A percentile compares a stretch with the other conserved stretches of the same genome.
Conservation (phyloP, 2,888 invertebrate genomes). For the Merodon equestris region DNA sequence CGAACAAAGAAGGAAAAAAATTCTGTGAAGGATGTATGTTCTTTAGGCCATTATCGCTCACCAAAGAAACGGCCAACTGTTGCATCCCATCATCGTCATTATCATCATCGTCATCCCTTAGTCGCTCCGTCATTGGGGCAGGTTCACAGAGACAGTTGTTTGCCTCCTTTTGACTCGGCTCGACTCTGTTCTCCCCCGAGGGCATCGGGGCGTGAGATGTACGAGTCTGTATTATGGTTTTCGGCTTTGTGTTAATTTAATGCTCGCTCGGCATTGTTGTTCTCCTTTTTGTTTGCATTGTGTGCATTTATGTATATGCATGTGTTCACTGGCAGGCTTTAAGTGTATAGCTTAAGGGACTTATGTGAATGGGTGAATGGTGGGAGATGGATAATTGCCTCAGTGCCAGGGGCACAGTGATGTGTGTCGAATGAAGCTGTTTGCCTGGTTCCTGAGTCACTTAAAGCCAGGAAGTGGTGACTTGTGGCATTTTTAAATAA, state of each 20-base stretch:
- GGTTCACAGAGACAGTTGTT: slow-evolving; percentile 14
- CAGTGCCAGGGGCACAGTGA: no score
- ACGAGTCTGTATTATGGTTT: not conserved
- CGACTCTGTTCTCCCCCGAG: slow-evolving; percentile 4
- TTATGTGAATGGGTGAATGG: no score
- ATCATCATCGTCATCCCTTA: slow-evolving; percentile 1
- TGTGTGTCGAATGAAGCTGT: no score
- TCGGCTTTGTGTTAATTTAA: slow-evolving; percentile 34
- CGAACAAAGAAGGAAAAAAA: not conserved
- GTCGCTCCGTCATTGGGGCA: slow-evolving; percentile 25
- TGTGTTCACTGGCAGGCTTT: no score
- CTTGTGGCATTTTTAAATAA: no score
- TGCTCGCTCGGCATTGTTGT: slow-evolving; percentile 28
- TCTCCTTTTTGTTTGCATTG: slow-evolving; percentile 23
- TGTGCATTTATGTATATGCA: not conserved
- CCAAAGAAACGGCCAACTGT: slow-evolving; percentile 28
- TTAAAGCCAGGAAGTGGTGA: no score
- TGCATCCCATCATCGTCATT: slow-evolving; percentile 20
- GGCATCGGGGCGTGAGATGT: slow-evolving; percentile 19
- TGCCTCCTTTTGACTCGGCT: slow-evolving; percentile 31
- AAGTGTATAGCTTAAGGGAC: no score
- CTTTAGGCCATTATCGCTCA: slow-evolving; percentile 39
- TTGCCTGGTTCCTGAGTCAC: no score
- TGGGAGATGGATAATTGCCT: no score
- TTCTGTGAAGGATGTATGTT: slow-evolving; percentile 14